Conservation (phyloP, 1,140 invertebrate species). For the Anoplophora glabripennis region DNA sequence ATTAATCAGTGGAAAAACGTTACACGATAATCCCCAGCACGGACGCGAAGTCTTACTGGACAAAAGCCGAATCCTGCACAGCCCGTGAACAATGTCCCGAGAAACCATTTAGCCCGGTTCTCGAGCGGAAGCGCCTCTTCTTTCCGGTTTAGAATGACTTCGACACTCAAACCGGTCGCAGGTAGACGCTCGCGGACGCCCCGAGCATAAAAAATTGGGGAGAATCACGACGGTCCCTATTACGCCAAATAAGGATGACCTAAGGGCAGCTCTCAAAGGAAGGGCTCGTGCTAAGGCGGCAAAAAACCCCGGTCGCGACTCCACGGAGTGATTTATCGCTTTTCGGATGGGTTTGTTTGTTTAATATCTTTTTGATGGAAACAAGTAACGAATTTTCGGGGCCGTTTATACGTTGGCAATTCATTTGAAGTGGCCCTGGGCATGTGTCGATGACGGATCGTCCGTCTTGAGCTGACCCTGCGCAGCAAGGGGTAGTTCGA, state of each 20-base stretch:
- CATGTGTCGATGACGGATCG: no score
- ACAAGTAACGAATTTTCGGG: constrained; percentile 4
- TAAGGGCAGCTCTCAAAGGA: no score
- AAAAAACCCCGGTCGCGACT: background rate
- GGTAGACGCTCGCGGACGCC: background rate
- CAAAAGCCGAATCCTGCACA: constrained; percentile 1
- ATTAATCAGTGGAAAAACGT: background rate
- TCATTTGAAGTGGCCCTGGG: no score
- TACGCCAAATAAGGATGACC: no score
- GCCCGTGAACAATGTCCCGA: background rate
- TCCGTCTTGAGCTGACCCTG: no score
- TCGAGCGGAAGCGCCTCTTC: constrained; percentile 5
- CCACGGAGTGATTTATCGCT: background rate
- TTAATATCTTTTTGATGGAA: background rate
- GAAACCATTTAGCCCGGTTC: constrained; percentile 8
- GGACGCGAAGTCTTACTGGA: constrained; percentile 2
- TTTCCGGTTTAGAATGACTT: constrained; percentile 1
- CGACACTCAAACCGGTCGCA: background rate
- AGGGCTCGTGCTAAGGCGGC: background rate
- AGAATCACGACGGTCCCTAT: background rate
- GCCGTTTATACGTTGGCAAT: no score
- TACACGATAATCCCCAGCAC: background rate
- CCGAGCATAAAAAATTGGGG: background rate
- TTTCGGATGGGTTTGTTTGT: background rate
- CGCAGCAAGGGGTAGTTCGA: no score